Conservation (phyloP, 1,140 invertebrate species). For the Trissolcus basalis region DNA sequence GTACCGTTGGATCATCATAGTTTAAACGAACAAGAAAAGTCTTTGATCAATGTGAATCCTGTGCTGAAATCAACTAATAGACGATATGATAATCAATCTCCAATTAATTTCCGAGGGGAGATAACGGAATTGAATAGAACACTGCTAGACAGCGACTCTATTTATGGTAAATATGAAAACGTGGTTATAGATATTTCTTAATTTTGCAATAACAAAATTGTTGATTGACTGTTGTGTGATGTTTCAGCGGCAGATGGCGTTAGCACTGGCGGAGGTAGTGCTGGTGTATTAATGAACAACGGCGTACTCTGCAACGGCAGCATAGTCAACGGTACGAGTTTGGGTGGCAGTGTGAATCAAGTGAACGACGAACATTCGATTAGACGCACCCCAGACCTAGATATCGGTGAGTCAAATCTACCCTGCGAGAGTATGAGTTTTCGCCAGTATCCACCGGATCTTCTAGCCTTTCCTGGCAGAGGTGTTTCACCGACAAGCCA, state of each 20-base stretch:
- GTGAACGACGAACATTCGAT: conserved; percentile 59
- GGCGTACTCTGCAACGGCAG: conserved; percentile 57
- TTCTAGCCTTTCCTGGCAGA: conserved; percentile 84
- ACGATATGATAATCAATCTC: conserved; percentile 82
- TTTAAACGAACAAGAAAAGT: conserved; percentile 85
- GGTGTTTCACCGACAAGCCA: conserved; percentile 79
- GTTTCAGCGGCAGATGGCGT: conserved; percentile 69
- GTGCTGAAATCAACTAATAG: conserved; percentile 85
- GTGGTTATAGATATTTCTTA: too few species aligned
- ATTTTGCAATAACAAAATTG: conserved; percentile 1
- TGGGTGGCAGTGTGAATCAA: conserved; percentile 29
- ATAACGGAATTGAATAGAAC: conserved; percentile 87
- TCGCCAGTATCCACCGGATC: conserved; percentile 85
- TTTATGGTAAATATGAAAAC: conserved; percentile 75
- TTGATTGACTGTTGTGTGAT: too few species aligned
- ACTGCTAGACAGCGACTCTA: conserved; percentile 82
- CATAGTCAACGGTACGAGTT: conserved; percentile 16
- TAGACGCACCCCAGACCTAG: conserved; percentile 59
- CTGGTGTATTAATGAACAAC: conserved; percentile 61
- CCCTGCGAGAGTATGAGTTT: conserved; percentile 74
- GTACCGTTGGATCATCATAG: conserved; percentile 73
- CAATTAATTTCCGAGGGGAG: conserved; percentile 82
- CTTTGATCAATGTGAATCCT: conserved; percentile 87
- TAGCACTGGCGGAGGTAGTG: conserved; percentile 62
- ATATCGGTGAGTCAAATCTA: conserved; percentile 65